phyloP scores from a whole-genome alignment of 2,113 vertebrate species.

The Sinocyclocheilus rhinocerous region DNA sequence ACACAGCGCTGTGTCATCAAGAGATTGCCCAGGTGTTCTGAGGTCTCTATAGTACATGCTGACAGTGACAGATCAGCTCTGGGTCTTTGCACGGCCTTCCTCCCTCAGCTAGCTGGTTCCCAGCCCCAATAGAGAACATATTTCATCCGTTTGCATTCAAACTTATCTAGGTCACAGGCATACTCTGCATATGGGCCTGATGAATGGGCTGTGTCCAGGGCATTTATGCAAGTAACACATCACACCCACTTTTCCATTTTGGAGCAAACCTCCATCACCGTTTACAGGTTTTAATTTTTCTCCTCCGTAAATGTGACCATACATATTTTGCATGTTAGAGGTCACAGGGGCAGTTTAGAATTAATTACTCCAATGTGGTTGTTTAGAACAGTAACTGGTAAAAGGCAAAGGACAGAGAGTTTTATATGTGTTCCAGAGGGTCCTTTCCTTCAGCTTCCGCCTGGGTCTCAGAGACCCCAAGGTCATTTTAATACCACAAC shows the following conservation, averaged over 20 bases:
- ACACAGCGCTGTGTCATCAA: slow-evolving; percentile 38
- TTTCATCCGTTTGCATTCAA: slow-evolving; percentile 55
- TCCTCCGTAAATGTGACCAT: slow-evolving; percentile 37
- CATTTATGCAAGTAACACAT: slow-evolving; percentile 56
- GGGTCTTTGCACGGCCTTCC: slow-evolving; percentile 45
- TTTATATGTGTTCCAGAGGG: background rate
- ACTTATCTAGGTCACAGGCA: slow-evolving; percentile 62
- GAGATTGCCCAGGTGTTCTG: slow-evolving; percentile 43
- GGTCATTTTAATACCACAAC: background rate
- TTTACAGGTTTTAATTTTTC: slow-evolving; percentile 51
- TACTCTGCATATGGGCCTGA: slow-evolving; percentile 54
- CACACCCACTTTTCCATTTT: slow-evolving; percentile 53
- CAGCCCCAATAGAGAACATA: slow-evolving; percentile 48
- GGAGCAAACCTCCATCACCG: slow-evolving; percentile 25
- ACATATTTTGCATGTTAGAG: slow-evolving; percentile 41
- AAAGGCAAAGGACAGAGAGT: background rate
- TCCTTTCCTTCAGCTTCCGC: background rate
- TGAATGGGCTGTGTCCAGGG: slow-evolving; percentile 45
- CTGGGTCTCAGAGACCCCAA: background rate
- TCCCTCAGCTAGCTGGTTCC: slow-evolving; percentile 40
- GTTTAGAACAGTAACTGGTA: slow-evolving; percentile 12
- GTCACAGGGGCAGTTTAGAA: slow-evolving; percentile 36
- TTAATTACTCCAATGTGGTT: slow-evolving; percentile 44
- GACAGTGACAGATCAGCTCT: slow-evolving; percentile 63
- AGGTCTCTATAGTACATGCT: slow-evolving; percentile 49